Evolutionary conservation across 2,113 vertebrate genomes (phyloP).

Genomic region (Amphiprion percula): DNA sequence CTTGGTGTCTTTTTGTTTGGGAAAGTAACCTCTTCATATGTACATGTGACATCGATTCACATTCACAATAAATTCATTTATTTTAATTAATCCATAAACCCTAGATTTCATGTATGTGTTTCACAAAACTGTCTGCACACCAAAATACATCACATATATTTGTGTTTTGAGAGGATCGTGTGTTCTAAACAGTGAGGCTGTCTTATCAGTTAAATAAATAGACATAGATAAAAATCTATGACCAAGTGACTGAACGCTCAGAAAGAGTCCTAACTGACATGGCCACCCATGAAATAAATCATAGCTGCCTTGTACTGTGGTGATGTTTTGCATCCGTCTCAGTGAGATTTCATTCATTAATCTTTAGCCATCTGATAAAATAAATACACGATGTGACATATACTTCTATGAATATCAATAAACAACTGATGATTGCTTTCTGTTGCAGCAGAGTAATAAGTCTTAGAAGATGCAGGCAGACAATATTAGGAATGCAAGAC

Average conservation of each 20-base stretch:
- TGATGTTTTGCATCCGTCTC: slow-evolving; percentile 7
- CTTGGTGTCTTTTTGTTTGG: too few species aligned
- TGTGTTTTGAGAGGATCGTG: too few species aligned
- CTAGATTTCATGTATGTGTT: too few species aligned
- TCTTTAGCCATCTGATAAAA: not conserved
- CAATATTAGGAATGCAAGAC: not conserved
- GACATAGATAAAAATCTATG: too few species aligned
- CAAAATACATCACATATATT: too few species aligned
- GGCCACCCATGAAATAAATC: not conserved
- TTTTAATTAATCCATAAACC: too few species aligned
- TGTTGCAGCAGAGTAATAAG: not conserved
- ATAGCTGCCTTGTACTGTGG: not conserved
- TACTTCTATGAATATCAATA: not conserved
- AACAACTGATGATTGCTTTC: not conserved
- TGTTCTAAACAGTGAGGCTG: too few species aligned
- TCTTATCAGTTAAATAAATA: too few species aligned
- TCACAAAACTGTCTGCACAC: too few species aligned
- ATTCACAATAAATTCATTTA: too few species aligned
- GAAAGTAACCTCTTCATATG: too few species aligned
- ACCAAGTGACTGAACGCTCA: not conserved
- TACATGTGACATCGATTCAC: too few species aligned
- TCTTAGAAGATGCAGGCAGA: not conserved
- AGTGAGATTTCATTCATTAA: slow-evolving; percentile 7
- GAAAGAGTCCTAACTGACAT: not conserved
- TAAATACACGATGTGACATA: not conserved